These are phyloP conservation scores for Lithophane socia DNA, from an alignment of 2,888 invertebrate species.

Conservation along the genomic window DNA sequence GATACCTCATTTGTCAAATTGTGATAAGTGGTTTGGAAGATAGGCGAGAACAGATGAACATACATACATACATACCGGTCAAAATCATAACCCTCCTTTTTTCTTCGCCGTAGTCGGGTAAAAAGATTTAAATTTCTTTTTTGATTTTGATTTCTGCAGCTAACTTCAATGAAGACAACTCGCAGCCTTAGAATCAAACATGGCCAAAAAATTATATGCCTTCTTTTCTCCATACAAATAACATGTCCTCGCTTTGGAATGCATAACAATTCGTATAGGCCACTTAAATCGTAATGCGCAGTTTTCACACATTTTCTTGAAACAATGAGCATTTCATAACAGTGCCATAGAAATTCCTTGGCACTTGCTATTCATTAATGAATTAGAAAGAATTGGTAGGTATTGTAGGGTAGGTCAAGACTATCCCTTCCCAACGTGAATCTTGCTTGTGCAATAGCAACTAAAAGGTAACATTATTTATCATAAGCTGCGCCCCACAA, in stretches of 20 bases:
- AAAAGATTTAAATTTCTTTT: no score
- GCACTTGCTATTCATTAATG: not conserved
- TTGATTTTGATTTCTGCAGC: not conserved
- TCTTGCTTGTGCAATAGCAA: not conserved
- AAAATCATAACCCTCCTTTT: no score
- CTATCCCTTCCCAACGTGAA: not conserved
- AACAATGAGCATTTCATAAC: slow-evolving; percentile 17
- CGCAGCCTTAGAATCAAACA: not conserved
- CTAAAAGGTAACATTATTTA: not conserved
- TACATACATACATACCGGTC: no score
- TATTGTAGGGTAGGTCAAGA: slow-evolving; percentile 1
- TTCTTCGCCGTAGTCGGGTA: no score
- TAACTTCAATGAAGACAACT: not conserved
- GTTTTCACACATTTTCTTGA: not conserved
- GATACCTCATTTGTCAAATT: no score
- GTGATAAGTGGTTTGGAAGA: no score
- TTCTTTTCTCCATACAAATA: no score
- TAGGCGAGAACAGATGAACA: no score
- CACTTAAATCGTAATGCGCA: not conserved
- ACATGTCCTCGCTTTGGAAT: no score
- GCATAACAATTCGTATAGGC: not conserved
- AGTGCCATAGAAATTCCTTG: not conserved
- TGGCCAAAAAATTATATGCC: not conserved
- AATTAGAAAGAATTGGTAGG: not conserved
- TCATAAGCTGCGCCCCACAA: no score